Conservation (phyloP, 2,888 invertebrate genomes). For the Drosophila demipolita region DNA sequence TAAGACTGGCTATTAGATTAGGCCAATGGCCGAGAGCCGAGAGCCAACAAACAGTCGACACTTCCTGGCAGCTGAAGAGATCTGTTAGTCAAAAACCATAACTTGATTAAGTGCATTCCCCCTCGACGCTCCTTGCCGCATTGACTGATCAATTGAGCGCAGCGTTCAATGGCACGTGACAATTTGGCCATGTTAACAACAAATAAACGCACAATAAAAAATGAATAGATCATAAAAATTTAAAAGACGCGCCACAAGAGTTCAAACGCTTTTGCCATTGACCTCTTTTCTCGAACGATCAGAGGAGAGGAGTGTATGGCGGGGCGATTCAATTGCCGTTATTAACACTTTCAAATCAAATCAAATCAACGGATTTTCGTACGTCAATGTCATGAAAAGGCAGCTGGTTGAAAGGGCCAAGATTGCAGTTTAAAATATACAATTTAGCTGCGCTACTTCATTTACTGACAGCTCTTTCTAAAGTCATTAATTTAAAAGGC, state of each 20-base stretch:
- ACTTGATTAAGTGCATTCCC: conserved; percentile 48
- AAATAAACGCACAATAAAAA: conserved; percentile 25
- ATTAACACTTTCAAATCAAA: conserved; percentile 61
- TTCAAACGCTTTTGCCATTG: conserved; percentile 80
- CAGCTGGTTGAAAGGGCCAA: conserved; percentile 48
- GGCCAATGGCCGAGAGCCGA: conserved; percentile 37
- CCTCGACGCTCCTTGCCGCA: neutral
- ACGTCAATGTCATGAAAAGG: conserved; percentile 61
- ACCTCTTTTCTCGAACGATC: conserved; percentile 58
- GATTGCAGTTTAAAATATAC: conserved; percentile 40
- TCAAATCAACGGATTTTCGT: conserved; percentile 31
- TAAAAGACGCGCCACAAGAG: conserved; percentile 54
- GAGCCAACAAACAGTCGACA: conserved; percentile 12
- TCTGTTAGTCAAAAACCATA: conserved; percentile 37
- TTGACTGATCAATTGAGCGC: conserved; percentile 54
- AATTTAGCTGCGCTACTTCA: conserved; percentile 12
- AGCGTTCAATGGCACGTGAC: conserved; percentile 69
- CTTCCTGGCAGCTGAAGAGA: conserved; percentile 53
- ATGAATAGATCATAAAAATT: conserved; percentile 31
- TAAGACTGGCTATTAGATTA: conserved; percentile 40
- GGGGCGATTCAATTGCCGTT: conserved; percentile 47
- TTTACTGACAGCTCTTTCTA: conserved; percentile 32
- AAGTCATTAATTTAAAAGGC: conserved; percentile 14
- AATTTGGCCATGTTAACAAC: conserved; percentile 47
- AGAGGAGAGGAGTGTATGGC: conserved; percentile 3